phyloP scores from a whole-genome alignment of 2,797 vertebrate species.

The Cyclopterus lumpus region DNA sequence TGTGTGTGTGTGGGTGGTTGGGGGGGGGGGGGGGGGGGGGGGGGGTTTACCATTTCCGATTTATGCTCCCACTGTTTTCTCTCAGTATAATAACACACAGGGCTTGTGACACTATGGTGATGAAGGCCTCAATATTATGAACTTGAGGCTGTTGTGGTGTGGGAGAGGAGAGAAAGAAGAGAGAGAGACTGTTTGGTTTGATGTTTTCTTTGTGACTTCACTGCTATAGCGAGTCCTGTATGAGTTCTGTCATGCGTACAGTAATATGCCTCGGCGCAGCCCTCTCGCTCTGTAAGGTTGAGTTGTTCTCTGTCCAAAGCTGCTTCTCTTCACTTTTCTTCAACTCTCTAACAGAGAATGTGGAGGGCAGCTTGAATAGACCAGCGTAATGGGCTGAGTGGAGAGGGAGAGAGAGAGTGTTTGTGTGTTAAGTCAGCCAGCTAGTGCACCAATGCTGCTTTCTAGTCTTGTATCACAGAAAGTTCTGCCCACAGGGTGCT shows the following conservation, averaged over 20 bases:
- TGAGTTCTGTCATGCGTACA: slow-evolving; percentile 71
- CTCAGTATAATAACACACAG: background rate
- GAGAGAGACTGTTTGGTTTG: slow-evolving; percentile 29
- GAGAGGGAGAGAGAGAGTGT: slow-evolving; percentile 11
- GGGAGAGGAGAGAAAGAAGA: background rate
- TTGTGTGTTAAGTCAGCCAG: slow-evolving; percentile 47
- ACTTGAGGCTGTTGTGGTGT: slow-evolving; percentile 32
- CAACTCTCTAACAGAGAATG: slow-evolving; percentile 24
- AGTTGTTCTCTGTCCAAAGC: slow-evolving; percentile 36
- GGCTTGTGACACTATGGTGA: slow-evolving; percentile 4
- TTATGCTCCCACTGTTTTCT: background rate
- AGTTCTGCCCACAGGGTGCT: slow-evolving; percentile 52
- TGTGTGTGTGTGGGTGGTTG: background rate
- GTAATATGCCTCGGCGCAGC: slow-evolving; percentile 46
- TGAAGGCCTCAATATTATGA: background rate
- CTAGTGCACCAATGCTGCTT: slow-evolving; percentile 62
- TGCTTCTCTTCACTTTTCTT: slow-evolving; percentile 53
- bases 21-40: too few relatives aligned
- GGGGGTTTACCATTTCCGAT: background rate
- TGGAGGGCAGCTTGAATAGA: slow-evolving; percentile 52
- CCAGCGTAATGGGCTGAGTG: slow-evolving; percentile 54
- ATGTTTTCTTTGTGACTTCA: slow-evolving; percentile 62
- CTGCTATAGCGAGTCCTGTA: slow-evolving; percentile 53
- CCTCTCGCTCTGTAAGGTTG: slow-evolving; percentile 12
- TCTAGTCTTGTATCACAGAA: slow-evolving; percentile 63